These are phyloP conservation scores for Drosophila orena DNA, from an alignment of 1,140 invertebrate species.

Conservation along the genomic window DNA sequence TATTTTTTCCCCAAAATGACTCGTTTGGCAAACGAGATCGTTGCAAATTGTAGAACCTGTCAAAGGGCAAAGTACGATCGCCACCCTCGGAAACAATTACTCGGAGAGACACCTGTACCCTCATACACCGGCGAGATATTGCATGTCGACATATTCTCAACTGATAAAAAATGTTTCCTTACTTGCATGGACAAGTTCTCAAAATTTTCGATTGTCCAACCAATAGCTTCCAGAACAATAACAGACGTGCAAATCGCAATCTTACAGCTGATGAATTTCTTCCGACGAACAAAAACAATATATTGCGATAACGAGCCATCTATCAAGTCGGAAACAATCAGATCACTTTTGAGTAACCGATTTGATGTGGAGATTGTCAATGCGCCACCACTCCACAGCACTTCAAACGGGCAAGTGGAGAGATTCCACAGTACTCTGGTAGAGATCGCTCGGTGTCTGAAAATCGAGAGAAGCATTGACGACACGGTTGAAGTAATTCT, in stretches of 20 bases:
- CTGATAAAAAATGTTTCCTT: background rate
- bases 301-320: background rate
- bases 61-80: background rate
- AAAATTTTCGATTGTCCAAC: background rate
- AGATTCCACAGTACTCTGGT: too few relatives aligned
- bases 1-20: background rate
- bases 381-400: too few relatives aligned
- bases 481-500: too few relatives aligned
- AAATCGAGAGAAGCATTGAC: too few relatives aligned
- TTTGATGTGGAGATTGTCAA: too few relatives aligned
- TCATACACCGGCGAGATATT: background rate
- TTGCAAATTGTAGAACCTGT: background rate
- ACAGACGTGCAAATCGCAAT: background rate
- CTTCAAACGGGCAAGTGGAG: too few relatives aligned
- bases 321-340: too few relatives aligned
- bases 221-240: background rate
- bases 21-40: background rate
- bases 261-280: background rate
- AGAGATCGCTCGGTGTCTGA: background rate
- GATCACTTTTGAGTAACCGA: too few relatives aligned
- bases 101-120: background rate
- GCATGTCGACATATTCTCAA: background rate
- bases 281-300: background rate
- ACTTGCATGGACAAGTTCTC: background rate
- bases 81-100: background rate